phyloP scores from a whole-genome alignment of 64 coral and sea anemone species.

The Pocillopora verrucosa region DNA sequence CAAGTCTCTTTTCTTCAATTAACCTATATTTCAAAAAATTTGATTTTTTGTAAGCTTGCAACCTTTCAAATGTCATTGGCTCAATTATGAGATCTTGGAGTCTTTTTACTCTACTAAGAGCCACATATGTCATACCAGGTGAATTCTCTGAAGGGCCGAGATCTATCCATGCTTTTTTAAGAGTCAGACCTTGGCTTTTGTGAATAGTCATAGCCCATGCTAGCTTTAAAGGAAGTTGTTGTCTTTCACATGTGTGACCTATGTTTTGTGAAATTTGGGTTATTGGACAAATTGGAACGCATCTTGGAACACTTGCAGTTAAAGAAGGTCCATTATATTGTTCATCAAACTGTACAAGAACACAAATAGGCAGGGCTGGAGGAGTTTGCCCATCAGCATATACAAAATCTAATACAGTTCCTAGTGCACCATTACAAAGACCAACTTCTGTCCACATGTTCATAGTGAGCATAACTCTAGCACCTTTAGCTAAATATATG shows the following conservation, averaged over 20 bases:
- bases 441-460: conserved; percentile 65
- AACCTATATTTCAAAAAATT: conserved; percentile 69
- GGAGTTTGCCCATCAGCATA: conserved; percentile 61
- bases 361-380: conserved; percentile 62
- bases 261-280: conserved; percentile 50
- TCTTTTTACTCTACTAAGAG: conserved; percentile 70
- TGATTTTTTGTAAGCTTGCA: conserved; percentile 60
- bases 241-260: conserved; percentile 55
- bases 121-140: conserved; percentile 63
- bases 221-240: conserved; percentile 49
- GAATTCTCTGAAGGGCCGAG: conserved; percentile 57
- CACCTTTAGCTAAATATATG: conserved; percentile 50
- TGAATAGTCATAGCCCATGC: conserved; percentile 58
- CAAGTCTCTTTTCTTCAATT: conserved; percentile 69
- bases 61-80: conserved; percentile 74
- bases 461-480: conserved; percentile 65
- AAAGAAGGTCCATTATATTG: conserved; percentile 42
- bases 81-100: conserved; percentile 58
- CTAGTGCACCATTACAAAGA: conserved; percentile 77
- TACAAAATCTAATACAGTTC: conserved; percentile 75
- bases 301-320: conserved; percentile 43
- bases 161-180: too few species aligned
- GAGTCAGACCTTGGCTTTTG: conserved; percentile 57
- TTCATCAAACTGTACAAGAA: conserved; percentile 64
- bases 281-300: conserved; percentile 63